Evolutionary conservation across 2,888 invertebrate genomes (phyloP).

Genomic region (Colostygia pectinataria): DNA sequence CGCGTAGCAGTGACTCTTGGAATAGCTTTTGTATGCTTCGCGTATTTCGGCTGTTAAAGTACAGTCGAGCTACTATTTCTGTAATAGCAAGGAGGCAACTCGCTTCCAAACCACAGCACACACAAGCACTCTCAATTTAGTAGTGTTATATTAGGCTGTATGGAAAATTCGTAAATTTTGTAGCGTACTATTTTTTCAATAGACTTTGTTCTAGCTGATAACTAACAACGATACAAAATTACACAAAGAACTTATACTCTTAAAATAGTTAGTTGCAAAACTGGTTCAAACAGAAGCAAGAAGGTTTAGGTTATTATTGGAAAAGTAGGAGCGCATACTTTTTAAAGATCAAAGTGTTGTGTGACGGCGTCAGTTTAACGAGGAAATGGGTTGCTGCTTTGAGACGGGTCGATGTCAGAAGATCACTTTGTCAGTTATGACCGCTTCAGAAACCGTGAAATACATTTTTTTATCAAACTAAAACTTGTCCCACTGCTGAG

Average conservation of each 20-base stretch:
- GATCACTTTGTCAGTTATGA: constrained; percentile 9
- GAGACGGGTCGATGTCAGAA: constrained; percentile 1
- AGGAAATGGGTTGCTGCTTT: background rate
- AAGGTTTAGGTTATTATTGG: background rate
- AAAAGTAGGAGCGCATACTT: background rate
- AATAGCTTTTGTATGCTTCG: constrained; percentile 53
- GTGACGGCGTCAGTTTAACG: constrained; percentile 1
- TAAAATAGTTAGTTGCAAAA: too few species aligned
- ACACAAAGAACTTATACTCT: too few species aligned
- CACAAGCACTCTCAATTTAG: too few species aligned
- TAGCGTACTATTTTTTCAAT: too few species aligned
- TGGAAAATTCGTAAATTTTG: too few species aligned
- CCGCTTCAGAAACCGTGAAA: background rate
- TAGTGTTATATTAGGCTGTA: too few species aligned
- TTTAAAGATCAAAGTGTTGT: background rate
- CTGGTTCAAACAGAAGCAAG: background rate
- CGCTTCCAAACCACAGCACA: too few species aligned
- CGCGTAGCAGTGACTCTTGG: constrained; percentile 43
- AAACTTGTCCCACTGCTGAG: too few species aligned
- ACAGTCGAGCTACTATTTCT: constrained; percentile 14
- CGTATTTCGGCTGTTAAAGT: constrained; percentile 29
- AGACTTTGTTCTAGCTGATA: too few species aligned
- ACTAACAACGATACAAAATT: too few species aligned
- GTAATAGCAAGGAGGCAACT: too few species aligned
- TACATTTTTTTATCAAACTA: background rate